A percentile compares a stretch with the other conserved stretches of the same genome.
phyloP scores from a whole-genome alignment of 2,113 vertebrate genomes.

The Podarcis cretensis region DNA sequence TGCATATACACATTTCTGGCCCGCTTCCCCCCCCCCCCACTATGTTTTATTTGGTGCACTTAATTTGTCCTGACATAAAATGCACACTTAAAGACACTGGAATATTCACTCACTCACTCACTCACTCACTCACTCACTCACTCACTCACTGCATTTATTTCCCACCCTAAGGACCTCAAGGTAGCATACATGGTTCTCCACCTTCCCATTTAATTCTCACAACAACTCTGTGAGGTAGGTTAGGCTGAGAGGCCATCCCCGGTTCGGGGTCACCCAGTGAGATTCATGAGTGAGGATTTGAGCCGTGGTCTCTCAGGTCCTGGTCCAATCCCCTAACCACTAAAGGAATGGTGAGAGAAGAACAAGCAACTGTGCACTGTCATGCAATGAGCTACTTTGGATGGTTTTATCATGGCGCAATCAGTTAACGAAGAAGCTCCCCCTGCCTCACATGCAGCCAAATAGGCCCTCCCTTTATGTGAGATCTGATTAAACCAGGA shows the following conservation, averaged over 20 bases:
- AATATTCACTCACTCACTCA: too few relatives aligned
- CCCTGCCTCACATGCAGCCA: neutral
- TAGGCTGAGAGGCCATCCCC: too few relatives aligned
- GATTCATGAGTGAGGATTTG: too few relatives aligned
- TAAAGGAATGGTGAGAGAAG: neutral
- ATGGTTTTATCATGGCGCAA: neutral
- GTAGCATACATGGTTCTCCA: too few relatives aligned
- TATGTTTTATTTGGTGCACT: neutral
- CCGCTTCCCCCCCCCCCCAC: neutral
- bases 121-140: too few relatives aligned
- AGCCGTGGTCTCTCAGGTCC: neutral
- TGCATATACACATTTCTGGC: neutral
- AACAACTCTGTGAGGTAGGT: too few relatives aligned
- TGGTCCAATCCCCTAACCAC: neutral
- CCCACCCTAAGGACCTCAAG: too few relatives aligned
- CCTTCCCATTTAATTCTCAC: too few relatives aligned
- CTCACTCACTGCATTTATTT: too few relatives aligned
- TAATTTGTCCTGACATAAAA: neutral
- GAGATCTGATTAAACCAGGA: neutral
- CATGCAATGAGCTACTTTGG: neutral
- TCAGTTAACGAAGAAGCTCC: neutral
- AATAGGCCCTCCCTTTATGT: neutral
- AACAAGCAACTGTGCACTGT: neutral
- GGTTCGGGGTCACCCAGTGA: too few relatives aligned
- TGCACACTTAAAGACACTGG: neutral